Base-by-base conservation (phyloP, 2,797 vertebrate genomes). In the Malurus splendens region DNA sequence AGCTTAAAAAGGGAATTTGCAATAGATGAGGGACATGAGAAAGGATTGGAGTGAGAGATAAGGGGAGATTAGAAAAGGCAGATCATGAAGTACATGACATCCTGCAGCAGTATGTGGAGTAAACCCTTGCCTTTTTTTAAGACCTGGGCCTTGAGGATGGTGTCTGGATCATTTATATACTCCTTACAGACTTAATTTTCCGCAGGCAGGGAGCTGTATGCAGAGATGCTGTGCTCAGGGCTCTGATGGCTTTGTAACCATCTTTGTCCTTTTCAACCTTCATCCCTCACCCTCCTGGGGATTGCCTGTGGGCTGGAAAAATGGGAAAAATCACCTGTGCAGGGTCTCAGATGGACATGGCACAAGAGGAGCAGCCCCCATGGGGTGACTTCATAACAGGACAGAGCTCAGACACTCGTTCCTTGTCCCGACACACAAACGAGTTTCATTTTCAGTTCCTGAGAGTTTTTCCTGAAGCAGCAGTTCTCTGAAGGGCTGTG, bases 1-100 rank as follows among this genome's bases (percentile, higher is more conserved):
- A 67, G 90, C 82, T 93, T 93, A 57, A 74, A 93, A 93, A 76
- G 67, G 67, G 77, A 86, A 93, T 93, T 94, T 95, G 93, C 87
- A 89, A 65, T 86, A 93, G 71, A 86, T 94, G 90, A 91, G 64
- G 87, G 60, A 79, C 66, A 66, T 38, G 76, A 86, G 89, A 83
- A 92, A 70, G 90, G 89, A 89, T 81, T 90, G 90, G 79, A 87
- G 80, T 24, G 87, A 87, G 92, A 93, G 93, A 85, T 87, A 81
- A 89, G 72, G 55, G 42, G 66, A 81, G 79, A 92, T 93, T 87
- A 89, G 85, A 86, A 89, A 90, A 90, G 85, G 72, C 82, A 92
- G 80, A 87, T 92, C 77, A 86, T 82, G 90, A 94, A 82, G 75
- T 94, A 94, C 88, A 92, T 65, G 87, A 86, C 62, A 87, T 86